These are phyloP conservation scores for Eretmochelys imbricata DNA, from an alignment of 2,113 vertebrate species.

Conservation along the genomic window DNA sequence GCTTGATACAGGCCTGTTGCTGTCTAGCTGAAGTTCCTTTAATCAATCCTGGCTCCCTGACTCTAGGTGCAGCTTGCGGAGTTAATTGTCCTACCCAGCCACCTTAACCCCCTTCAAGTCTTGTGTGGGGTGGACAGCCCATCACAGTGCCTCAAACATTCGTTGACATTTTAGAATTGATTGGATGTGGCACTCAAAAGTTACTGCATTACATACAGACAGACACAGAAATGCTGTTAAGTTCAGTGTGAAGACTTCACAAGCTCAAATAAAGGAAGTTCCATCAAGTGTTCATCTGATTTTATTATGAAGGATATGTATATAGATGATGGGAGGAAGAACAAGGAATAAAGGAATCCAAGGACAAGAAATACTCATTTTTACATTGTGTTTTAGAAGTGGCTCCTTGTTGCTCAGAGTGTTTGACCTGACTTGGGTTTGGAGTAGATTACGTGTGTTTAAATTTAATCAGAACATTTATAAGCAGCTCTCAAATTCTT, in stretches of 20 bases:
- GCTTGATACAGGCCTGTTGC: not conserved
- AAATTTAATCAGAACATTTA: conserved; percentile 32
- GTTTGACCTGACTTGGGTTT: not conserved
- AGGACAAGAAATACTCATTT: not conserved
- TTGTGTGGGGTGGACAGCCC: not conserved
- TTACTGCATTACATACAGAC: not conserved
- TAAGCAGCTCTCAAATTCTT: not conserved
- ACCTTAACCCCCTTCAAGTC: not conserved
- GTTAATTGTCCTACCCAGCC: not conserved
- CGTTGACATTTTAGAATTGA: not conserved
- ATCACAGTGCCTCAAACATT: not conserved
- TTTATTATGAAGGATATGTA: not conserved
- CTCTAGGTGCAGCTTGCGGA: not conserved
- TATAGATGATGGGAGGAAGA: not conserved
- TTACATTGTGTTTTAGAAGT: not conserved
- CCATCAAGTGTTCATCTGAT: not conserved
- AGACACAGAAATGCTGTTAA: not conserved
- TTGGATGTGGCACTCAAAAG: not conserved
- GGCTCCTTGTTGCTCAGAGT: not conserved
- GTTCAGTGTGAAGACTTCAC: not conserved
- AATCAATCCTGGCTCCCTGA: not conserved
- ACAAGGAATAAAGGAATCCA: not conserved
- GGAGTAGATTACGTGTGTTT: conserved; percentile 9
- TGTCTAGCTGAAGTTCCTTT: not conserved
- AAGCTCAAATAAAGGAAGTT: not conserved